Base-by-base conservation (phyloP, 2,888 invertebrate species). In the Cephonodes hylas region DNA sequence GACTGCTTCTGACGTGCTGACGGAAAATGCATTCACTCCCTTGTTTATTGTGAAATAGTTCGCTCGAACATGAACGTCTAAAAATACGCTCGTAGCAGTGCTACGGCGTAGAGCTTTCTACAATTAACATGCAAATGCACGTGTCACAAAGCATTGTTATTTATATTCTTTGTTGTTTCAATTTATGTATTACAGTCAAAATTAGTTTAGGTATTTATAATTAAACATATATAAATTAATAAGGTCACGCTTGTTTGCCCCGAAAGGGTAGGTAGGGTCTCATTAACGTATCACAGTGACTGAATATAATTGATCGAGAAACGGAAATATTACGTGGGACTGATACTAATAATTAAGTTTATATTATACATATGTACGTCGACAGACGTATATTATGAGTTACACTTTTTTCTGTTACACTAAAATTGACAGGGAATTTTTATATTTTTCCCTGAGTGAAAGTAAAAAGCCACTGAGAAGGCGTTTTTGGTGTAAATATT, bases 21-120 rank as follows among this genome's bases (percentile, higher is more conserved):
- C 53, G 31, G 53, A 53, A 53, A 53, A 53, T 31, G 18, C 53
- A 48, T 25, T 25, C 48, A 53, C 27, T 53, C 53, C 27, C 53
- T 53, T 53, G 31, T 53, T 31, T 27, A 10, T 18, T 25, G 27
- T 53, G 53, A 53, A 53, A 31, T 38, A 31, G 53, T 53, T 31
- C 53, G 8, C 53, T 31, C 53, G 31, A 27, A 48, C 27, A 27
- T n/a, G 31, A 53, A 18, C 27, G 18, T 31, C 27, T 18, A 31
- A 18, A 31, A 53, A 31, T 27, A 53, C 34, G 34, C 34, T 38
- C 53, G 53, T 53, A 53, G 53, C 27, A 7, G 15, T 53, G 31
- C 53, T 53, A 53, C 53, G 27, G 6, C 18, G 53, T 53, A 53
- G 48, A 46, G 3, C 13, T 48, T 38, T 13, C 34, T 13, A 3